Evolutionary conservation across 1,140 invertebrate species (phyloP), one percentile per base, ranked within the genome.

Genomic region (Pogonognathellus flavescens): DNA sequence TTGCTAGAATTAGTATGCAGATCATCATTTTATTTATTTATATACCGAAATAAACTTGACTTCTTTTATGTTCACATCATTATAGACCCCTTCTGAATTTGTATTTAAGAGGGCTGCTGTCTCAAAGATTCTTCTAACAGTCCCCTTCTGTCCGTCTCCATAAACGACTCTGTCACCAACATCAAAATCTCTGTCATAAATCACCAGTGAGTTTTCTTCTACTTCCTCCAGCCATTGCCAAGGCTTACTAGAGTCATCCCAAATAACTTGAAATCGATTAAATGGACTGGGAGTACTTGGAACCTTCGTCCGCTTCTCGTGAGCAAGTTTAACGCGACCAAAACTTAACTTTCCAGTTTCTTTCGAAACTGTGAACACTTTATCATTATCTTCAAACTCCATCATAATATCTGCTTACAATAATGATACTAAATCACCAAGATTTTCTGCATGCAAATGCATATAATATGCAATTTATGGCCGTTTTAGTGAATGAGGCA

Each of bases 151-250:
- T 9, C 41, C 70, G 8, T 50, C 41, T 6, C 31, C 70, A 10
- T 76, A 76, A n/a, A n/a, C n/a, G 14, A 76, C 70, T 50, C 41
- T 49, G 31, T 76, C 70, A n/a, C 70, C 70, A 5, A 76, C 70
- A 8, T 76, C 70, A 50, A 76, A 76, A 49, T 76, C 70, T 14
- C 70, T 5, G 18, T 76, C 70, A 76, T 76, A 76, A 31, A 76
- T 31, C 25, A 50, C 7, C 70, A 76, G 49, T 9, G 41, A 16
- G 14, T 25, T 76, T 18, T 41, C 41, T 50, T 41, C 41, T 11
- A 76, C 70, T n/a, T 76, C 41, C 41, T 76, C 70, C n/a, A 76
- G 41, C 70, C 70, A 76, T 7, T 76, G 25, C 70, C 70, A 76
- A 22, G 11, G n/a, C 66, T n/a, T 16, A 49, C 66, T 16, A 49